Percentiles rank a stretch among this genome's conserved stretches.
phyloP scores from a whole-genome alignment of 2,888 invertebrate genomes.

The Byasa hedistus region DNA sequence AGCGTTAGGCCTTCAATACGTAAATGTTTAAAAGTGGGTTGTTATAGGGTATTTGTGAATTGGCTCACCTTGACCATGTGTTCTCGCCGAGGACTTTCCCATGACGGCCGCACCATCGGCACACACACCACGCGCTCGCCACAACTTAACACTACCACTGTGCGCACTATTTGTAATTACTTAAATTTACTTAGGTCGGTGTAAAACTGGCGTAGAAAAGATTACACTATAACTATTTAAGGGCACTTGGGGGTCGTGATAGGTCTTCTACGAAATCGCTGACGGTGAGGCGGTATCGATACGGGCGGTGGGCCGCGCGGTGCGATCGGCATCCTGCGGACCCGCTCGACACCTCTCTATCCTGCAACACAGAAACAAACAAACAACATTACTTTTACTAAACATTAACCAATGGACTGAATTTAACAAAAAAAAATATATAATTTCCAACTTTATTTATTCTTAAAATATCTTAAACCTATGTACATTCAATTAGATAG shows the following conservation, averaged over 20 bases:
- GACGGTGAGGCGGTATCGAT: conserved; percentile 68
- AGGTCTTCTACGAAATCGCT: conserved; percentile 72
- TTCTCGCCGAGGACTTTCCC: conserved; percentile 81
- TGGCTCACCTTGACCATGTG: conserved; percentile 79
- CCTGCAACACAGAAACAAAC: conserved; percentile 58
- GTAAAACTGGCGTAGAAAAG: conserved; percentile 76
- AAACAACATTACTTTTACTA: not conserved
- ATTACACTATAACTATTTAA: conserved; percentile 72
- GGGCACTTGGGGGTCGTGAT: conserved; percentile 73
- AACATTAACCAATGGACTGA: too few relatives aligned
- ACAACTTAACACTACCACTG: conserved; percentile 69
- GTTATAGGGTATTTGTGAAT: conserved; percentile 12
- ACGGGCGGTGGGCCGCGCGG: conserved; percentile 78
- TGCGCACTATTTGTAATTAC: conserved; percentile 56
- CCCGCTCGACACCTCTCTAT: conserved; percentile 58
- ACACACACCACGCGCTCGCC: conserved; percentile 68
- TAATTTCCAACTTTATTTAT: too few relatives aligned
- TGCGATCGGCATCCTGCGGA: conserved; percentile 78
- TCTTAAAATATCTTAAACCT: too few relatives aligned
- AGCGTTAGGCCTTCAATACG: conserved; percentile 16
- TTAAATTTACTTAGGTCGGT: conserved; percentile 72
- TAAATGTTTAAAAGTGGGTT: conserved; percentile 18
- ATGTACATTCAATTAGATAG: too few relatives aligned
- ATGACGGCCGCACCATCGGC: conserved; percentile 80
- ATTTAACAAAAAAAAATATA: too few relatives aligned